Evolutionary conservation across 2,888 invertebrate species (phyloP), one percentile per base, ranked within the genome.

Genomic region (Notodonta dromedarius): DNA sequence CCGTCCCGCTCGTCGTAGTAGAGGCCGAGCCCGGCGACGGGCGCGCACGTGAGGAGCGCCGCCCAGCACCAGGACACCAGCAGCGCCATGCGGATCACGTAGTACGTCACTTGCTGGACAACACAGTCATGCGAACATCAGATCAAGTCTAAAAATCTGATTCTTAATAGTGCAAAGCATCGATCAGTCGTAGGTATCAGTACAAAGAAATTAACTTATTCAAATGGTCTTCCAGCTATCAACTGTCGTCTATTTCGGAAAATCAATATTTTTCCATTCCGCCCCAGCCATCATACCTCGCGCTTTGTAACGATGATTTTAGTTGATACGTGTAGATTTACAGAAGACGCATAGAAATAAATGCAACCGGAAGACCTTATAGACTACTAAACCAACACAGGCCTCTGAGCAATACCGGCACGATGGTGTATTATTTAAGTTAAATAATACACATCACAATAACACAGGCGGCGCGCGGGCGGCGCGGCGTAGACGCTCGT

Each of bases 81-180:
- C 84, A 97, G 95, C 63, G 96, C 94, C 79, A 95, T 95, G 74
- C 96, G 96, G 77, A 98, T 95, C 78, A 96, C 91, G 85, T 95
- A 95, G 89, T 96, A 96, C 65, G 97, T 97, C 80, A 98, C 96
- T 89, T 97, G 95, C 97, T 97, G 94, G 56, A 94, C 75, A 55
- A 53, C 4, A 16, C 51, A n/a, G n/a, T n/a, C n/a, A 16, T 14
- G 14, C 35, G 7, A 6, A 35, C 35, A 35, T 24, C 24, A 24
- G 24, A 24, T 24, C 24, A 24, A 24, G 24, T 24, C 24, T 24
- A 2, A 2, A 24, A 24, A 24, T 24, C 24, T 24, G 1, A 24
- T 24, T 24, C 1, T 24, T 24, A 24, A 24, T 2, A 24, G 24
- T 24, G 24, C 24, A 24, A 2, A 24, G 24, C 24, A 24, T 24